Conservation (phyloP, 2,797 vertebrate species). For the Chaenodraco wilsoni region DNA sequence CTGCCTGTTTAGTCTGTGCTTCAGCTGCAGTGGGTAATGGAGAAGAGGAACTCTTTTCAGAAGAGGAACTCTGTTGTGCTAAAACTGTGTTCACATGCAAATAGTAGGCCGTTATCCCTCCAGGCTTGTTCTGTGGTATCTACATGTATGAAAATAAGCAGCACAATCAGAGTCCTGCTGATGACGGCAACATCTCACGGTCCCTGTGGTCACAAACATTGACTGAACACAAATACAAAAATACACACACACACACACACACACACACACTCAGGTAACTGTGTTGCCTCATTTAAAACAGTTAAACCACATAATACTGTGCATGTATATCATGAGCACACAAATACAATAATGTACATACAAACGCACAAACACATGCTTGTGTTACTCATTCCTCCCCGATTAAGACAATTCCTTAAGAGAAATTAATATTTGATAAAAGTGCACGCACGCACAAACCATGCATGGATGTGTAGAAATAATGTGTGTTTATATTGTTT, state of each 20-base stretch:
- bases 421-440: constrained; percentile 54
- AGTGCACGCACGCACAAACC: constrained; percentile 24
- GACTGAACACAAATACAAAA: constrained; percentile 1
- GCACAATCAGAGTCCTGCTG: constrained; percentile 33
- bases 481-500: neutral
- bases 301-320: constrained; percentile 23
- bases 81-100: constrained; percentile 68
- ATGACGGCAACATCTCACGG: constrained; percentile 19
- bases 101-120: constrained; percentile 47
- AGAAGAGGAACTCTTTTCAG: constrained; percentile 56
- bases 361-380: neutral
- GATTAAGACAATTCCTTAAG: constrained; percentile 34
- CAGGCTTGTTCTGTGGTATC: constrained; percentile 50
- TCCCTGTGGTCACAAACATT: constrained; percentile 29
- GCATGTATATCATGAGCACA: constrained; percentile 4
- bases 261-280: neutral
- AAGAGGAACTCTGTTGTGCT: constrained; percentile 66
- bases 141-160: constrained; percentile 66
- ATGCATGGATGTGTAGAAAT: constrained; percentile 3
- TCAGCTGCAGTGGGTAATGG: neutral
- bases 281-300: neutral
- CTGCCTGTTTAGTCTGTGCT: constrained; percentile 1
- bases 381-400: constrained; percentile 11
- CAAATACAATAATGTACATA: constrained; percentile 1
- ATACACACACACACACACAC: neutral